Evolutionary conservation across 2,797 vertebrate species (phyloP), one percentile per base, ranked within the genome.

Genomic region (Staurois parvus): DNA sequence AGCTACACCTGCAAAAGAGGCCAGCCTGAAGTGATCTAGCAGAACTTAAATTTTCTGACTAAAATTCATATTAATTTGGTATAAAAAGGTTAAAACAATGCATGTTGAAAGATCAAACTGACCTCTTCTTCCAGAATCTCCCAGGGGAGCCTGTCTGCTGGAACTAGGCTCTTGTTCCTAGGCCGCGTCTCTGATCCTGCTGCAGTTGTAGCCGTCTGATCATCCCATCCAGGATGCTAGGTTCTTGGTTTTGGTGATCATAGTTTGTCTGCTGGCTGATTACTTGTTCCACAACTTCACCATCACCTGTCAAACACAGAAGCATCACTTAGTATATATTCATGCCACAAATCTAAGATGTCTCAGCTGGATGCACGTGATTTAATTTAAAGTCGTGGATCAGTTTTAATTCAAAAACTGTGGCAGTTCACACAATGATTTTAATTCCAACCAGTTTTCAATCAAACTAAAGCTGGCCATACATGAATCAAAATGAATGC

Each of bases 261-360:
- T 99, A 96, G 64, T 93, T 89, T 0, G 96, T 96, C 89, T 97
- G 97, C 79, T 99, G 97, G 87, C 98, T 98, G 91, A 99, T 98
- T 86, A 99, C 96, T 92, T 99, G 98, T 89, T 99, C 98, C 70
- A 99, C 97, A 70, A 99, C 97, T 88, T 99, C 98, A 3, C 98
- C 98, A 29, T 99, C 97, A 93, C 97, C 98, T 98, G 59, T 64
- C 5, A n/a, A 64, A 64, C 6, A 64, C 59, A 64, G 21, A 64
- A 64, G 59, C 59, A 64, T 17, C 2, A 59, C 11, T 10, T 10
- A 12, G 9, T 19, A 52, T 52, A 12, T n/a, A 52, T 52, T 42
- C 6, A 42, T 6, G 48, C 13, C 1, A 52, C 13, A 52, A 19
- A 3, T 1, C 13, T 37, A 52, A 52, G 13, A 52, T 19, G 17